Evolutionary conservation across 2,888 invertebrate species (phyloP), one percentile per base, ranked within the genome.

Genomic region (Chirona hameri): DNA sequence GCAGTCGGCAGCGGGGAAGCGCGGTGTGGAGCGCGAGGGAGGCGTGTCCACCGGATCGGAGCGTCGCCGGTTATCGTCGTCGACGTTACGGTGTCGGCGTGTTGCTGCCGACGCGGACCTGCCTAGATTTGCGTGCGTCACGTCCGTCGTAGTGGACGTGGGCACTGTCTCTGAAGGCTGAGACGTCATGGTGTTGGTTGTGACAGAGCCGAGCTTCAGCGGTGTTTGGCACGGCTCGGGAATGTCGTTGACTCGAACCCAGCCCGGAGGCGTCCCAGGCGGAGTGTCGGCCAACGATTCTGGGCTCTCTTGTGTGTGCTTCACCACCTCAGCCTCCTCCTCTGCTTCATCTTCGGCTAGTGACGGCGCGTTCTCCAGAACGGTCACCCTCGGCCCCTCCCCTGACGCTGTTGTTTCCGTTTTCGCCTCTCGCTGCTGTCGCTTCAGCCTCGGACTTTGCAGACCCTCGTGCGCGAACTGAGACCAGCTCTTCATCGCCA

Each of bases 381-480:
- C 72, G 14, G 39, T 10, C 21, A 76, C 9, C 10, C 72, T 29
- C 18, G 72, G 72, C 5, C 72, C 29, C 4, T 15, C 72, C 1
- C 39, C 72, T 39, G 72, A 76, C 21, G 29, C 31, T 21, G 72
- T 39, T 21, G 72, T 76, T 7, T 76, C 72, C 0, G 72, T 76
- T 3, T 14, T 21, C 21, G 72, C 29, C 18, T 83, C 83, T 27
- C 82, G 84, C 83, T 86, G 85, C 72, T 86, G 86, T 52, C 88
- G 86, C 21, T 84, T 82, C 55, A 86, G 86, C 48, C 88, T 87
- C 7, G 90, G 88, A 83, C 88, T 88, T 82, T 89, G 88, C n/a
- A 91, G 89, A 0, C 92, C 92, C 84, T 87, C 86, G 83, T 88
- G 87, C 81, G 88, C 87, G 85, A 88, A 88, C 82, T 86, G 90